A percentile compares a stretch with the other conserved stretches of the same genome.
These are phyloP conservation scores for Cyanistes caeruleus DNA, from an alignment of 2,113 vertebrate genomes.

Conservation along the genomic window DNA sequence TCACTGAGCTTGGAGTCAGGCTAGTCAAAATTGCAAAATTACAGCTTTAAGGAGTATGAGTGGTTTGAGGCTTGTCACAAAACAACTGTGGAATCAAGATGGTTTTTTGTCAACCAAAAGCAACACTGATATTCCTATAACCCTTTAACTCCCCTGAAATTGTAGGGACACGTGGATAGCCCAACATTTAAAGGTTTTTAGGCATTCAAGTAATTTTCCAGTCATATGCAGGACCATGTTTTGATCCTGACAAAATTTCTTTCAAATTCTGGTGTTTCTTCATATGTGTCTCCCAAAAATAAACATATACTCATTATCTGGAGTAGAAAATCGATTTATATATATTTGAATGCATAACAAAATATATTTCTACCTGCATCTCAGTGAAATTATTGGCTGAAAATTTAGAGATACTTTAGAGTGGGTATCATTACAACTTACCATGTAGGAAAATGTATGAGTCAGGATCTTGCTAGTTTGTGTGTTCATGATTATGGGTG, in stretches of 20 bases:
- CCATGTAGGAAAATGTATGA: background rate
- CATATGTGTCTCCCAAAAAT: background rate
- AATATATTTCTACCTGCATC: background rate
- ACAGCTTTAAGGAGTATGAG: background rate
- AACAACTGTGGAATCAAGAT: background rate
- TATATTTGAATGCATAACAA: background rate
- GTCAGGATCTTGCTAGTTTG: background rate
- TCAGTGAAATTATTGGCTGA: background rate
- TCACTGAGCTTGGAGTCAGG: background rate
- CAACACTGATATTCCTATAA: background rate
- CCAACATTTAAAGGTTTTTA: background rate
- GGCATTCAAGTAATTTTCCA: background rate
- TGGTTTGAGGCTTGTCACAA: background rate
- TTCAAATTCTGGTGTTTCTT: background rate
- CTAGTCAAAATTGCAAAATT: background rate
- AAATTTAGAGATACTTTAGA: background rate
- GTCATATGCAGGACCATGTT: rapidly evolving
- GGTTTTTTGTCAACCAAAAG: background rate
- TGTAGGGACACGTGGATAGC: background rate
- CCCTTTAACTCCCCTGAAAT: background rate
- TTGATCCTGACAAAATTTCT: background rate
- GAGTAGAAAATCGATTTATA: background rate
- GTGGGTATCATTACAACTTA: background rate
- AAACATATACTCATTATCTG: background rate
- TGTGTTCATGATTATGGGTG: background rate